A percentile compares a stretch with the other conserved stretches of the same genome.
These are phyloP conservation scores for Harpagifer antarcticus DNA, from an alignment of 2,797 vertebrate species.

Conservation along the genomic window DNA sequence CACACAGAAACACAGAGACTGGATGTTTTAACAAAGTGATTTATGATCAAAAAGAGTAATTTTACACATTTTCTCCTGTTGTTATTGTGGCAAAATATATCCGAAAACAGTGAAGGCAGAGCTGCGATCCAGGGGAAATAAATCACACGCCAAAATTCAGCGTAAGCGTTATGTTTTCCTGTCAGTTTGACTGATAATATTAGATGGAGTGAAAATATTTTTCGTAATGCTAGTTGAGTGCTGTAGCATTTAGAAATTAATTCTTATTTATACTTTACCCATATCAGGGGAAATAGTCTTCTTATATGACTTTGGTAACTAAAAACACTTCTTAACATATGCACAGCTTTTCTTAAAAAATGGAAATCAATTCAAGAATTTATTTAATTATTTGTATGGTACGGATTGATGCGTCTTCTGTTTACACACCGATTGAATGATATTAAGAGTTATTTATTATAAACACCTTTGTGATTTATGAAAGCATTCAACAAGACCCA, in stretches of 20 bases:
- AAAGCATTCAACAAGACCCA: constrained; percentile 34
- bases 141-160: neutral
- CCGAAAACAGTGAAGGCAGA: neutral
- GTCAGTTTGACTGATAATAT: constrained; percentile 15
- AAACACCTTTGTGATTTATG: constrained; percentile 23
- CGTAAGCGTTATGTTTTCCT: neutral
- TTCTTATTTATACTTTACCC: neutral
- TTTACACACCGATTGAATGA: constrained; percentile 21
- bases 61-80: neutral
- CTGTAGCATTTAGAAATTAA: constrained; percentile 27
- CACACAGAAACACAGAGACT: too few relatives aligned
- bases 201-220: constrained; percentile 1
- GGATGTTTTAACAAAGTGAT: constrained; percentile 1
- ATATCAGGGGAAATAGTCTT: constrained; percentile 1
- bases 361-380: constrained; percentile 29
- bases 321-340: constrained; percentile 16
- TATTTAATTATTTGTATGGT: constrained; percentile 18
- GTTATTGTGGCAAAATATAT: neutral
- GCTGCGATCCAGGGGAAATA: neutral
- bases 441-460: neutral
- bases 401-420: constrained; percentile 16
- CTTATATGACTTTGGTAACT: constrained; percentile 1
- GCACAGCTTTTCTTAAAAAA: constrained; percentile 5
- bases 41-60: constrained; percentile 12
- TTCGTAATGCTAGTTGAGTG: neutral